Evolutionary conservation across 2,888 invertebrate species (phyloP).

Genomic region (Chironomus riparius): DNA sequence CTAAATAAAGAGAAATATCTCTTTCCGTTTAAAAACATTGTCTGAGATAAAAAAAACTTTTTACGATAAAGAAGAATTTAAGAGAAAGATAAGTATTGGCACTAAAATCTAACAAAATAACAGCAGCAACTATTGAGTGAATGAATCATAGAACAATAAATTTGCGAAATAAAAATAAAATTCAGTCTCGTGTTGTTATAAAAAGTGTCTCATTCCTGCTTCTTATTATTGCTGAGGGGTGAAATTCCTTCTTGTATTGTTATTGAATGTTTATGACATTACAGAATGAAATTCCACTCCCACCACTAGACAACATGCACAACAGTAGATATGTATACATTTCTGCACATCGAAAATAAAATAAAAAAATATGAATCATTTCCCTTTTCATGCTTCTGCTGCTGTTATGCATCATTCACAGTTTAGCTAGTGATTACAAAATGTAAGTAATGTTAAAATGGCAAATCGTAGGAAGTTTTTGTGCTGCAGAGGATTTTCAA

Average conservation of each 20-base stretch:
- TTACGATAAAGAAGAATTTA: too few species aligned
- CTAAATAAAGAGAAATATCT: too few species aligned
- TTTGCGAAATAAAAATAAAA: too few species aligned
- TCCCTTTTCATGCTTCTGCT: neutral
- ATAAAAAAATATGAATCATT: constrained; percentile 22
- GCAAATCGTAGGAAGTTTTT: neutral
- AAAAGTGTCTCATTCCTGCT: too few species aligned
- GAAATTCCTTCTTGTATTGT: neutral
- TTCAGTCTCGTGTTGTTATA: too few species aligned
- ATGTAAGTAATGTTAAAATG: constrained; percentile 17
- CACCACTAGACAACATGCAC: neutral
- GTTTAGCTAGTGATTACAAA: neutral
- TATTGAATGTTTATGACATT: neutral
- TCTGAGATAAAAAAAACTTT: too few species aligned
- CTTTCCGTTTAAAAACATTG: too few species aligned
- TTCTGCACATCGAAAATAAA: neutral
- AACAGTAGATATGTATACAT: neutral
- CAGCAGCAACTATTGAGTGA: too few species aligned
- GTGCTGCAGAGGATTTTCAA: neutral
- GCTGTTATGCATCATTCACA: neutral
- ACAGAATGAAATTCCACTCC: neutral
- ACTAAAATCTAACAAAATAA: too few species aligned
- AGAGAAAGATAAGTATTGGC: too few species aligned
- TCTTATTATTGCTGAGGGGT: too few species aligned
- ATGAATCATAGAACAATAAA: too few species aligned